Conservation (phyloP, 2,888 invertebrate genomes). For the Melanophora roralis region DNA sequence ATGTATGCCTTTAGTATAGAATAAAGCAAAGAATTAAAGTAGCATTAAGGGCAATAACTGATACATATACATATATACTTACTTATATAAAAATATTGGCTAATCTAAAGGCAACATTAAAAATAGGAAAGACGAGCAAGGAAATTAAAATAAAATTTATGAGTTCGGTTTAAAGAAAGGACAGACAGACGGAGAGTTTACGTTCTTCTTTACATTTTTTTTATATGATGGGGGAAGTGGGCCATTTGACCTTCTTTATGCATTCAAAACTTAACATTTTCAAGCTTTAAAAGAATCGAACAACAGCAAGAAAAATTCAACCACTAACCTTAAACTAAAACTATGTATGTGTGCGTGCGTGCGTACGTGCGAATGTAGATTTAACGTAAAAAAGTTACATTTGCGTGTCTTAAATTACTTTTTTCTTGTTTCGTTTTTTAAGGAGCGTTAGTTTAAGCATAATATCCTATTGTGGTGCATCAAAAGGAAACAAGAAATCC, state of each 20-base stretch:
- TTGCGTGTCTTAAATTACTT: conserved; percentile 14
- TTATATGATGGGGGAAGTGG: conserved; percentile 3
- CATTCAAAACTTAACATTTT: background rate
- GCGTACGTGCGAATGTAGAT: background rate
- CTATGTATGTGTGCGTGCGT: background rate
- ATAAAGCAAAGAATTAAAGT: background rate
- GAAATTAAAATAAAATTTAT: conserved; percentile 57
- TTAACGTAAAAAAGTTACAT: background rate
- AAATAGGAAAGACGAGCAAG: conserved; percentile 2
- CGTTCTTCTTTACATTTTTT: background rate
- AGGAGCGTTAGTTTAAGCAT: conserved; percentile 42
- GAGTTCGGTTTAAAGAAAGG: conserved; percentile 38
- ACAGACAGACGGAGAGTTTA: conserved; percentile 47
- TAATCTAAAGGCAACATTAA: background rate
- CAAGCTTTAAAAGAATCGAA: background rate
- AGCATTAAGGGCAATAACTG: background rate
- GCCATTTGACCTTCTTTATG: background rate
- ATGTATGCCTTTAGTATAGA: conserved; percentile 4
- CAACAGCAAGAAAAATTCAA: conserved; percentile 3
- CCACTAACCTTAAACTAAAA: conserved; percentile 27
- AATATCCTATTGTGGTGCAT: conserved; percentile 59
- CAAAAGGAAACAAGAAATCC: conserved; percentile 27
- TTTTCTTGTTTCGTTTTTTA: conserved; percentile 9
- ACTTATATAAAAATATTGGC: conserved; percentile 8
- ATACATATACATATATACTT: conserved; percentile 12